Evolutionary conservation across 2,888 invertebrate genomes (phyloP), one percentile per base, ranked within the genome.

Genomic region (Miltochrista miniata): DNA sequence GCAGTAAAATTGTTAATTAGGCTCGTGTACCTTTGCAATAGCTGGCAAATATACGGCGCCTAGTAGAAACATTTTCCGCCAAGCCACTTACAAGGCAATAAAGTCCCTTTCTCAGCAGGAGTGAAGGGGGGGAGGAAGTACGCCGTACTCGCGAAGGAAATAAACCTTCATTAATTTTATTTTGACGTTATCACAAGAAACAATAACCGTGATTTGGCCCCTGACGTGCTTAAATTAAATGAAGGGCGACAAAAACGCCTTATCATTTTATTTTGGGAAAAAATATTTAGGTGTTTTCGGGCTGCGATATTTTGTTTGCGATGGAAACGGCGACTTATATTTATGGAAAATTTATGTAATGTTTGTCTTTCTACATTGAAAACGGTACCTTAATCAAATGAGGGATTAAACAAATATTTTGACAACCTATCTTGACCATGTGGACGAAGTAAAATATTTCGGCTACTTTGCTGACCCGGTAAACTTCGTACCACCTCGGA

Each of bases 151-250:
- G 15, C n/a, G 41, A 33, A 43, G 40, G 37, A 42, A 43, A 43
- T 46, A 48, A 39, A 38, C 61, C 58, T 48, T 54, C 70, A 56
- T 72, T 70, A 61, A 69, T 66, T 64, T 70, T 68, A 64, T 70
- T 70, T 63, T 60, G 68, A 66, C 70, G 58, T 70, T 66, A 71
- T 71, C 70, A 61, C 49, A 54, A 56, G 58, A 58, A 67, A 71
- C 68, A 67, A 63, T 65, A 61, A 62, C 59, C 53, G 34, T 62
- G 53, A 64, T 71, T 61, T 58, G 55, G 50, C 46, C 56, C 51
- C 55, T 51, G 58, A 59, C 65, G 49, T 51, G 62, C 37, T 49
- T 35, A 58, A 63, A 55, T 62, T 54, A 64, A 67, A 70, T 60
- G 57, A 59, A 45, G 54, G 11, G 47, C 61, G 48, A 51, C 51